Percentiles rank a stretch among this genome's conserved stretches.
These are phyloP conservation scores for Embidobia sp. DNA, from an alignment of 2,888 invertebrate genomes.

Conservation along the genomic window DNA sequence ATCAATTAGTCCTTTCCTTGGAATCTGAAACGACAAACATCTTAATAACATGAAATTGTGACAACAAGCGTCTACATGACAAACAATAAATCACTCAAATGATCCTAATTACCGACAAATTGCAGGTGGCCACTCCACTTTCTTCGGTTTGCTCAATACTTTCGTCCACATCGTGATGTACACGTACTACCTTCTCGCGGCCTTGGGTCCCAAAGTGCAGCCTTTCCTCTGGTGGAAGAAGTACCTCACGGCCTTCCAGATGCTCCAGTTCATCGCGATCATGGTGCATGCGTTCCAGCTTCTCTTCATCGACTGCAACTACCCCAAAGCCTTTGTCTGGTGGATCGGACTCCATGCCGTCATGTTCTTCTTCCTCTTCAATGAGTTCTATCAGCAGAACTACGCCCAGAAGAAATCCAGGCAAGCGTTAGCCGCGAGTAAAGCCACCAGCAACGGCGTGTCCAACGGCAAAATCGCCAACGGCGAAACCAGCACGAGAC, in stretches of 20 bases:
- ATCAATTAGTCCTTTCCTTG: too few relatives aligned
- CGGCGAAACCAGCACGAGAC: conserved; percentile 66
- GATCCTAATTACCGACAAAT: conserved; percentile 27
- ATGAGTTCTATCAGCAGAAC: conserved; percentile 93
- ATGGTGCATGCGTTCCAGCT: conserved; percentile 96
- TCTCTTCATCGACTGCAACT: conserved; percentile 93
- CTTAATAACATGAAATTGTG: too few relatives aligned
- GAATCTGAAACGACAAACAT: too few relatives aligned
- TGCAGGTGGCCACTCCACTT: conserved; percentile 95
- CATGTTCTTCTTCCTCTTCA: conserved; percentile 96
- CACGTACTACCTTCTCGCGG: conserved; percentile 94
- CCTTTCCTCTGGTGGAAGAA: conserved; percentile 98
- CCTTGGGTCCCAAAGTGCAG: conserved; percentile 93
- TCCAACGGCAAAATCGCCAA: conserved; percentile 72
- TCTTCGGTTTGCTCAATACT: conserved; percentile 96
- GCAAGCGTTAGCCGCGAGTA: conserved; percentile 38
- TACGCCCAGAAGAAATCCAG: conserved; percentile 82
- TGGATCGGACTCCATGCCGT: conserved; percentile 96
- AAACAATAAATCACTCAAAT: background rate
- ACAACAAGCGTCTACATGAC: background rate
- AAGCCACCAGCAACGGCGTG: conserved; percentile 66
- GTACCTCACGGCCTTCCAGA: conserved; percentile 94
- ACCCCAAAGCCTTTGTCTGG: conserved; percentile 93
- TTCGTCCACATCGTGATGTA: conserved; percentile 99
- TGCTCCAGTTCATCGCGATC: conserved; percentile 94